These are phyloP conservation scores for Serripes groenlandicus DNA, from an alignment of 2,888 invertebrate species.

Conservation along the genomic window DNA sequence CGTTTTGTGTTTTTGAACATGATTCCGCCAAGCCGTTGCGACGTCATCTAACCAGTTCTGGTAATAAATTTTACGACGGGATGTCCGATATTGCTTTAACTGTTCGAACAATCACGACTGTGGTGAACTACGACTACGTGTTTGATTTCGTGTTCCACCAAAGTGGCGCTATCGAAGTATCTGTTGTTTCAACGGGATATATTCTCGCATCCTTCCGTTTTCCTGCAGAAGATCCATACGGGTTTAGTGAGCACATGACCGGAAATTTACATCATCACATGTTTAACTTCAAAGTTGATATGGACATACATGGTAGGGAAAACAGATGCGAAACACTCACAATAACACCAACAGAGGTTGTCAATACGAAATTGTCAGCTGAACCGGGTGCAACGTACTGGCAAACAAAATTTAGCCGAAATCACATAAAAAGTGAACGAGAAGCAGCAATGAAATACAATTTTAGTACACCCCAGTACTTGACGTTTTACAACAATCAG, in stretches of 20 bases:
- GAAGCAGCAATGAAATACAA: conserved; percentile 78
- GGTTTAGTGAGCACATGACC: conserved; percentile 71
- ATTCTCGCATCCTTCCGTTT: conserved; percentile 69
- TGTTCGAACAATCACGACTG: conserved; percentile 73
- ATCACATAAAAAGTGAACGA: conserved; percentile 70
- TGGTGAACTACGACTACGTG: conserved; percentile 82
- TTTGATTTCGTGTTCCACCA: conserved; percentile 82
- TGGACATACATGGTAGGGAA: conserved; percentile 76
- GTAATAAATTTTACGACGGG: conserved; percentile 73
- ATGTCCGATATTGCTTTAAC: conserved; percentile 75
- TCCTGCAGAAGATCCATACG: conserved; percentile 65
- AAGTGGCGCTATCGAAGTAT: conserved; percentile 76
- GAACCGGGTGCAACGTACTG: conserved; percentile 45
- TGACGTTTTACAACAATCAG: conserved; percentile 76
- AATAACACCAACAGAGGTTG: conserved; percentile 63
- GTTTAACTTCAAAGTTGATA: conserved; percentile 78
- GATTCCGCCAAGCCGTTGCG: conserved; percentile 79
- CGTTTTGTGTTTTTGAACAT: conserved; percentile 82
- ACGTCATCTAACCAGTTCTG: conserved; percentile 70
- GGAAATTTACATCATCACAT: conserved; percentile 82
- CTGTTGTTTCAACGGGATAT: conserved; percentile 78
- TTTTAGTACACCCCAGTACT: conserved; percentile 79
- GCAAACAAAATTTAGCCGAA: conserved; percentile 66
- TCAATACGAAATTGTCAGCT: conserved; percentile 60
- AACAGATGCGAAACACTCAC: conserved; percentile 81